Evolutionary conservation across 2,797 vertebrate genomes (phyloP).

Genomic region (Spinus pinus): DNA sequence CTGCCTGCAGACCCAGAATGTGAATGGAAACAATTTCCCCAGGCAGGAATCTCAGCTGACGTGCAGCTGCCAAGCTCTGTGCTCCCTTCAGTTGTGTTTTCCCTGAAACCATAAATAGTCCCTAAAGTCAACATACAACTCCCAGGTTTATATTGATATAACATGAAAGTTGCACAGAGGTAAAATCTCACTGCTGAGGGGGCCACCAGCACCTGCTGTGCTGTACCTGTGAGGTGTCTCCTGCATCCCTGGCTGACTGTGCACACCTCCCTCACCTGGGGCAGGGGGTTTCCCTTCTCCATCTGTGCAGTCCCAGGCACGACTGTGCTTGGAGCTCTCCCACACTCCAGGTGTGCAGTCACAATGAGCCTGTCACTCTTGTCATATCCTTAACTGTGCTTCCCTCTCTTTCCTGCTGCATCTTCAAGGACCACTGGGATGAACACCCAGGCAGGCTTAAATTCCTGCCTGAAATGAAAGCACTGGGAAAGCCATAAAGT

Average conservation of each 20-base stretch:
- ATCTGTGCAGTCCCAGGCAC: neutral
- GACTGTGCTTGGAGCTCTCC: neutral
- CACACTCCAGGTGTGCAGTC: neutral
- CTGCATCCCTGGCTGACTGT: neutral
- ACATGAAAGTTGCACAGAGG: fast-evolving
- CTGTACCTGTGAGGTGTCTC: neutral
- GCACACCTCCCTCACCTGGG: neutral
- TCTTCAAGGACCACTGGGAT: neutral
- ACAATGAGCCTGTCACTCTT: neutral
- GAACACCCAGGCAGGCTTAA: neutral
- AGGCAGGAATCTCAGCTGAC: neutral
- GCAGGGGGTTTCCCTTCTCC: neutral
- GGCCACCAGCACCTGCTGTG: neutral
- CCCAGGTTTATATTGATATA: neutral
- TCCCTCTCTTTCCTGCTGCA: neutral
- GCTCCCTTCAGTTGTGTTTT: neutral
- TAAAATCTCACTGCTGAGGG: fast-evolving
- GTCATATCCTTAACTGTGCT: neutral
- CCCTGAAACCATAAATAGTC: slow-evolving; percentile 7
- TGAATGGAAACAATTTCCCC: slow-evolving; percentile 34
- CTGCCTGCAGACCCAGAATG: neutral
- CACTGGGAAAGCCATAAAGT: neutral
- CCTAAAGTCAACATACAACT: neutral
- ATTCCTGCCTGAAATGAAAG: neutral
- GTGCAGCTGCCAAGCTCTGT: neutral